Evolutionary conservation across 2,797 vertebrate genomes (phyloP).

Genomic region (Pseudomugil gertrudae): DNA sequence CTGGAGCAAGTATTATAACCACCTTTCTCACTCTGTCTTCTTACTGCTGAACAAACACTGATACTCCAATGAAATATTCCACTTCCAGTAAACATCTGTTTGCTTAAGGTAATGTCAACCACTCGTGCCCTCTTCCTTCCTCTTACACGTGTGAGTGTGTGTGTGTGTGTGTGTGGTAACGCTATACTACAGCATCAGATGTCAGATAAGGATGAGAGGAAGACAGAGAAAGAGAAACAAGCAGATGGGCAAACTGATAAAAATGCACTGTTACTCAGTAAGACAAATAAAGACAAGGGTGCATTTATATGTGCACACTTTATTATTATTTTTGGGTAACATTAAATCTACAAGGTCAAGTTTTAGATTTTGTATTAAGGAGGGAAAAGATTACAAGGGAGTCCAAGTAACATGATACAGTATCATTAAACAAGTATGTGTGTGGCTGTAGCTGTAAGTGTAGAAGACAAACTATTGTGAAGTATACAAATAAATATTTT

Average conservation of each 20-base stretch:
- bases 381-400: not conserved
- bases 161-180: constrained; percentile 48
- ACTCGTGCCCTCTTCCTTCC: constrained; percentile 4
- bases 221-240: constrained; percentile 20
- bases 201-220: constrained; percentile 37
- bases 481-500: too few relatives aligned
- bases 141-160: constrained; percentile 18
- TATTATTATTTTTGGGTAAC: not conserved
- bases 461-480: too few relatives aligned
- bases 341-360: not conserved
- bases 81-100: constrained; percentile 44
- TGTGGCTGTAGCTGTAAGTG: not conserved
- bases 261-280: not conserved
- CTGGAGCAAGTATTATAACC: constrained; percentile 7
- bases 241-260: constrained; percentile 5
- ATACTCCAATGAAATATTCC: constrained; percentile 38
- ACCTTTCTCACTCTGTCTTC: constrained; percentile 1
- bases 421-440: not conserved
- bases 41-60: constrained; percentile 22
- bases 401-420: not conserved
- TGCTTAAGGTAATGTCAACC: constrained; percentile 41
- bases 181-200: constrained; percentile 64
- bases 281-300: not conserved
- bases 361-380: not conserved
- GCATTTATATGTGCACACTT: constrained; percentile 10